A percentile compares a stretch with the other conserved stretches of the same genome.
phyloP scores from a whole-genome alignment of 2,888 invertebrate species.

The Agelastica alni region DNA sequence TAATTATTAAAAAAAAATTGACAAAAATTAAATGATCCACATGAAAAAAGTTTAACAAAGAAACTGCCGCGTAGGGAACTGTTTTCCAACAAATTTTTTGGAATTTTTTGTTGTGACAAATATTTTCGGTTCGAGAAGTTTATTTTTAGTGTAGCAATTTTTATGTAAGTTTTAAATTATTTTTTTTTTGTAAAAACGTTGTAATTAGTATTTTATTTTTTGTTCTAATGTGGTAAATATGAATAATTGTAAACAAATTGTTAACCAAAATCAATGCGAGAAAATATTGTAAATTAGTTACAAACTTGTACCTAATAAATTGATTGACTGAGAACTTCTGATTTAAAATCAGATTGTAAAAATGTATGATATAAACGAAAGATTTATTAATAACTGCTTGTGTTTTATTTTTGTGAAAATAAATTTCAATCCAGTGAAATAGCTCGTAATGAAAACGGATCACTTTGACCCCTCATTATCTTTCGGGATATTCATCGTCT shows the following conservation, averaged over 20 bases:
- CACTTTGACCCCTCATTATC: too few relatives aligned
- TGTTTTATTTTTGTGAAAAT: slow-evolving; percentile 4
- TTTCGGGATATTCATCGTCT: too few relatives aligned
- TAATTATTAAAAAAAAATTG: too few relatives aligned
- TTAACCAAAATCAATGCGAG: slow-evolving; percentile 13
- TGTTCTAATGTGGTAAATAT: background rate
- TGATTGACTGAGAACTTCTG: slow-evolving; percentile 17
- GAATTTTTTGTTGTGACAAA: background rate
- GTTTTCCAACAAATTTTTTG: background rate
- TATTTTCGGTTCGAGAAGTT: background rate
- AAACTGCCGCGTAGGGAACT: background rate
- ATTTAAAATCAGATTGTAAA: slow-evolving; percentile 19
- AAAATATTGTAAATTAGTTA: background rate
- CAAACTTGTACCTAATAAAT: slow-evolving; percentile 12
- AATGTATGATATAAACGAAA: slow-evolving; percentile 30
- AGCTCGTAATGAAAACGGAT: too few relatives aligned
- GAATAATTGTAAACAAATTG: slow-evolving; percentile 1
- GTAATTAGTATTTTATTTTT: slow-evolving; percentile 33
- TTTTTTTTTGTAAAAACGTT: slow-evolving; percentile 35
- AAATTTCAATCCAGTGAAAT: too few relatives aligned
- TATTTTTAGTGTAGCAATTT: too few relatives aligned
- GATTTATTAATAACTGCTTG: slow-evolving; percentile 25
- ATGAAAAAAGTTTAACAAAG: too few relatives aligned
- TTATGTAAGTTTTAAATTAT: slow-evolving; percentile 33
- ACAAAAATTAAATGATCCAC: too few relatives aligned